Evolutionary conservation across 35 echinoderm and acorn worm genomes (phyloP).

Genomic region (Apostichopus californicus): DNA sequence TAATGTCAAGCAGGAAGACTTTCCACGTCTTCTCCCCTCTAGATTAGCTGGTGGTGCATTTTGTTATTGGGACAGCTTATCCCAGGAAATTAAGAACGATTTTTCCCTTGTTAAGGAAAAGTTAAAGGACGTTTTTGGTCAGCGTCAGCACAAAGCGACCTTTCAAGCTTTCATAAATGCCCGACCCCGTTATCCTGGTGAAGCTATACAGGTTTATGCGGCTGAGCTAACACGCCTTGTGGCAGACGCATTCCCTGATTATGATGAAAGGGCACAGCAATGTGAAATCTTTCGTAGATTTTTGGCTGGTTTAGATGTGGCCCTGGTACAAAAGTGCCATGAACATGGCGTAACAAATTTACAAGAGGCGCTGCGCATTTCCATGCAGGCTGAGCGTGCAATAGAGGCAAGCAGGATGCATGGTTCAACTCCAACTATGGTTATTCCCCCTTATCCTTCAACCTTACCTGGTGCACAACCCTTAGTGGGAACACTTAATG

Average conservation of each 20-base stretch:
- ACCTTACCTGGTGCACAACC: not conserved
- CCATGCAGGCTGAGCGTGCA: conserved; percentile 35
- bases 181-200: conserved; percentile 15
- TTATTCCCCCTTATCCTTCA: not conserved
- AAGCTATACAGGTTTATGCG: conserved; percentile 58
- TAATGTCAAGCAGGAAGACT: no score
- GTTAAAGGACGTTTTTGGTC: conserved; percentile 32
- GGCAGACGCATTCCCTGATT: conserved; percentile 23
- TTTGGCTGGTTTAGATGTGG: conserved; percentile 32
- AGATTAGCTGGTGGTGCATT: no score
- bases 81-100: no score
- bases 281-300: conserved; percentile 64
- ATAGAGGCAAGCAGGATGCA: conserved; percentile 18
- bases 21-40: no score
- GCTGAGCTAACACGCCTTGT: not conserved
- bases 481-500: not conserved
- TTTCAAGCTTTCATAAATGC: conserved; percentile 49
- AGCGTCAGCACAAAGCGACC: not conserved
- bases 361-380: conserved; percentile 1
- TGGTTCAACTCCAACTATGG: not conserved
- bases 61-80: no score
- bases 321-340: conserved; percentile 47
- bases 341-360: conserved; percentile 65
- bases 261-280: conserved; percentile 18
- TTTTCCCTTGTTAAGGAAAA: no score